Base-by-base conservation (phyloP, 2,888 invertebrate genomes). In the Agrochola circellaris region DNA sequence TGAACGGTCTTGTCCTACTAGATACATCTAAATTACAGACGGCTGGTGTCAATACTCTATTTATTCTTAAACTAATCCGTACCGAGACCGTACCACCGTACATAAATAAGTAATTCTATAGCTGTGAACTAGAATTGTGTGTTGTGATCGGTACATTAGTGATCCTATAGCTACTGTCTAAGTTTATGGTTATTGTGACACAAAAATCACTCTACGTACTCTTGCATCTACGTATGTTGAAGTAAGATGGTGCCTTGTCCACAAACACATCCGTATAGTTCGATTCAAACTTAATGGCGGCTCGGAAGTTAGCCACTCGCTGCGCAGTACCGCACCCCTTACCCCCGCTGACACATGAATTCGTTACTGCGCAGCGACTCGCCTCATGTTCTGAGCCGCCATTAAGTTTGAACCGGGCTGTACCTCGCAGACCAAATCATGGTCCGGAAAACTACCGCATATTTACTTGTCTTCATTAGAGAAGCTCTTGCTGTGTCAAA, bases 181-280 rank as follows among this genome's bases (percentile, higher is more conserved):
- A 81, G 34, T 42, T 77, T 83, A 86, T 82, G 88, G 78, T 87
- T 82, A 60, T 90, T 91, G 90, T 90, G 91, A 91, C 90, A 81
- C 68, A 80, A 79, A 73, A 82, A 87, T 88, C 81, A 87, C 88
- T 78, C 26, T 74, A 76, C 61, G 64, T 61, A 61, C 38, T 42
- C 23, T 76, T 73, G 76, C 67, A 65, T 76, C 75, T 86, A 87
- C 76, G 74, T 75, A 72, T 83, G 69, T 69, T 76, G 60, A 82
- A 77, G 67, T 65, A 62, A 82, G 60, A 77, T 68, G 20, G 74
- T 67, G 67, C 9, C 45, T 61, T 67, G 67, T 73, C 78, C 81
- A 83, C 75, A 17, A 23, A 56, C 64, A 69, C 34, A 26, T 30
- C 45, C 23, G 8, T 34, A 34, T 34, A 34, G 34, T 3, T 34